These are phyloP conservation scores for Ormia ochracea DNA, from an alignment of 2,888 invertebrate genomes.

Conservation along the genomic window DNA sequence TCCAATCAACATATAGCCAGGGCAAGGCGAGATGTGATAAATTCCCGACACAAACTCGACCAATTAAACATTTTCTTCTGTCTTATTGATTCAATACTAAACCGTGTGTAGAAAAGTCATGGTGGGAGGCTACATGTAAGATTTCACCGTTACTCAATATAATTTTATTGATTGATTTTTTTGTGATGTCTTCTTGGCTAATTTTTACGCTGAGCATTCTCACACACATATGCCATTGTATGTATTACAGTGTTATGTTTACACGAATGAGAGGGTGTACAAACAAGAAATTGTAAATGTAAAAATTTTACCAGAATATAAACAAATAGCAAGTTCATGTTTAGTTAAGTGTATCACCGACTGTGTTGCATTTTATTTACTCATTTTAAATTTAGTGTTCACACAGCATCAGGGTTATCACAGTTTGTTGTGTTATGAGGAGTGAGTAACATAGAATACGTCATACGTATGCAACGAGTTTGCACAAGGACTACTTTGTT, in stretches of 20 bases:
- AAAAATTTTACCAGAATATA: conserved; percentile 22
- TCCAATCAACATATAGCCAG: not conserved
- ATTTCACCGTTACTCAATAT: conserved; percentile 45
- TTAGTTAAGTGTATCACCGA: conserved; percentile 10
- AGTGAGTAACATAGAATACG: no score
- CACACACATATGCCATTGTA: not conserved
- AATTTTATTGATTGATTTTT: conserved; percentile 52
- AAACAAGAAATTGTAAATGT: not conserved
- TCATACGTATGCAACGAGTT: no score
- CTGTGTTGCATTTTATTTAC: conserved; percentile 14
- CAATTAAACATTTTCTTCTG: not conserved
- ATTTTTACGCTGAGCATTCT: not conserved
- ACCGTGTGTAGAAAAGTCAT: not conserved
- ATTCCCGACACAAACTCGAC: not conserved
- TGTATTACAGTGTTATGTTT: not conserved
- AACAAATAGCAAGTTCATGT: conserved; percentile 57
- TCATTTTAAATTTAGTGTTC: not conserved
- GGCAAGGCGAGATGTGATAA: conserved; percentile 37
- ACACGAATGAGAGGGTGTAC: not conserved
- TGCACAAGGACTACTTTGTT: no score
- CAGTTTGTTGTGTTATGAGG: not conserved
- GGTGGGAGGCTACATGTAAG: not conserved
- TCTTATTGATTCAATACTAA: not conserved
- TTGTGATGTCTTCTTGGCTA: not conserved
- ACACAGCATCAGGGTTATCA: not conserved